Evolutionary conservation across 1,140 invertebrate genomes (phyloP).

Genomic region (Oreohelix idahoensis): DNA sequence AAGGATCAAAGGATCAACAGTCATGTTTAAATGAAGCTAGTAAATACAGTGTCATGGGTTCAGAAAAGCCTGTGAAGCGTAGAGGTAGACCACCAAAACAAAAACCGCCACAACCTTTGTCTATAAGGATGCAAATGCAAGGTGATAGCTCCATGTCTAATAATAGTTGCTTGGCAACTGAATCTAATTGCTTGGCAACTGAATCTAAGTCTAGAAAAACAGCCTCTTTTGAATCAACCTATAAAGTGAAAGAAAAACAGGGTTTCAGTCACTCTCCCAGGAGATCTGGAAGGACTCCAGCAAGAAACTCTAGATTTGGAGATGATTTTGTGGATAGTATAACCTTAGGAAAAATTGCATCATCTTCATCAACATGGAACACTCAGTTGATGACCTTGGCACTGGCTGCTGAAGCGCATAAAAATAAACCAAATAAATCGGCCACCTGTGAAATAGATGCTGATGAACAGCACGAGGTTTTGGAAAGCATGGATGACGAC

Average conservation of each 20-base stretch:
- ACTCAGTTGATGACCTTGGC: constrained; percentile 38
- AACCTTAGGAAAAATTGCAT: constrained; percentile 21
- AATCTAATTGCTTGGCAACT: neutral
- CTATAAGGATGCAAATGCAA: neutral
- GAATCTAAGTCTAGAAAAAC: neutral
- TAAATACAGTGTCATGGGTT: neutral
- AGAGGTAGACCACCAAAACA: constrained; percentile 17
- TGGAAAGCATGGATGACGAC: neutral
- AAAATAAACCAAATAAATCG: constrained; percentile 23
- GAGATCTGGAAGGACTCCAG: constrained; percentile 19
- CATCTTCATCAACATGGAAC: constrained; percentile 28
- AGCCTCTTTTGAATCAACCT: neutral
- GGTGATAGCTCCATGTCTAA: neutral
- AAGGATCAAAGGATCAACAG: neutral
- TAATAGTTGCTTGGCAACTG: neutral
- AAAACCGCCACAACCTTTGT: neutral
- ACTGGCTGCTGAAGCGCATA: constrained; percentile 33
- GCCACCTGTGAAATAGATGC: neutral
- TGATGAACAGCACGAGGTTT: neutral
- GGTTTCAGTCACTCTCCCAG: constrained; percentile 11
- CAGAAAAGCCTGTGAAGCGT: neutral
- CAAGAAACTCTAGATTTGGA: constrained; percentile 28
- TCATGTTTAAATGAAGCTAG: neutral
- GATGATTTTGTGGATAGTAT: constrained; percentile 24
- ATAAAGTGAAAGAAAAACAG: neutral